Evolutionary conservation across 1,140 invertebrate genomes (phyloP).

Genomic region (Procambarus virginalis): DNA sequence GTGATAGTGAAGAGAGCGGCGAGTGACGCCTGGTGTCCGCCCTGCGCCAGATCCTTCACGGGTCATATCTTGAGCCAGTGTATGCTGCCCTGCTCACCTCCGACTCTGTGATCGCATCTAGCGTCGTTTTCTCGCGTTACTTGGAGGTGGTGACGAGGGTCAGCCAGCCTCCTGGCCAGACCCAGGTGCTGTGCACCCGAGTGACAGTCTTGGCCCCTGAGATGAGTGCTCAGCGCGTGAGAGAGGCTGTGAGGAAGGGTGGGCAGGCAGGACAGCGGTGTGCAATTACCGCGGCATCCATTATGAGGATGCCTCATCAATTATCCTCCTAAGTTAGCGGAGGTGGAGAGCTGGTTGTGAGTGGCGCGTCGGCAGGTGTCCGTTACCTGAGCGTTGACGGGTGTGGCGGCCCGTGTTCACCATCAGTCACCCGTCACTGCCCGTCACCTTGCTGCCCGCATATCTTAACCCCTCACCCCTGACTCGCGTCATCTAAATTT

Average conservation of each 20-base stretch:
- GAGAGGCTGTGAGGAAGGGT: background rate
- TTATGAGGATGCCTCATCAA: slow-evolving; percentile 26
- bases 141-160: too few species aligned
- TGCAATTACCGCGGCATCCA: background rate
- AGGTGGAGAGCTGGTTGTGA: background rate
- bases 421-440: slow-evolving; percentile 1
- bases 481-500: background rate
- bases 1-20: too few species aligned
- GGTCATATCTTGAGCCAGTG: too few species aligned
- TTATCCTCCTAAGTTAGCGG: slow-evolving; percentile 20
- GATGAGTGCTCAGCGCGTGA: background rate
- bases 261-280: background rate
- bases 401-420: background rate
- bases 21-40: too few species aligned
- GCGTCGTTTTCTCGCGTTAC: too few species aligned
- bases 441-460: background rate
- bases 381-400: slow-evolving; percentile 9
- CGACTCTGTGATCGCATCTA: too few species aligned
- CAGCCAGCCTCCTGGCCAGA: too few species aligned
- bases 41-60: too few species aligned
- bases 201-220: too few species aligned
- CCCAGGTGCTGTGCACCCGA: too few species aligned
- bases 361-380: background rate
- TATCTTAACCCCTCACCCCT: background rate
- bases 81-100: too few species aligned